Conservation (phyloP, 2,113 vertebrate species). For the Proteles cristata region DNA sequence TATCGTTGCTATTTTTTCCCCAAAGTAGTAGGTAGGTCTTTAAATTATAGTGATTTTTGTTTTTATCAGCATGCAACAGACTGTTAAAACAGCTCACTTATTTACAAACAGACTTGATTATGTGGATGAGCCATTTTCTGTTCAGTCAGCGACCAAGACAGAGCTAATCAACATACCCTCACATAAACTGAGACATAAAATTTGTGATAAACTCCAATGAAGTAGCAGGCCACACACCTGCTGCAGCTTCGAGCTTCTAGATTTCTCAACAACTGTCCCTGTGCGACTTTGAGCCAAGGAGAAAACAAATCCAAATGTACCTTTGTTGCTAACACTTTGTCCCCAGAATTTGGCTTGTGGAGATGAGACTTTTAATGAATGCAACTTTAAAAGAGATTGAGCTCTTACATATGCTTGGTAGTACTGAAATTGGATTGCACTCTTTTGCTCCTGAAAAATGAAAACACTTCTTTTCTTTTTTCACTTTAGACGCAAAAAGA, state of each 20-base stretch:
- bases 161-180: slow-evolving; percentile 75
- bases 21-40: neutral
- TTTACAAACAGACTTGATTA: slow-evolving; percentile 75
- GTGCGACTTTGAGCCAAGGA: slow-evolving; percentile 5
- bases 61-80: slow-evolving; percentile 40
- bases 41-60: slow-evolving; percentile 57
- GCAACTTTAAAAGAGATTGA: slow-evolving; percentile 3
- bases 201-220: slow-evolving; percentile 69
- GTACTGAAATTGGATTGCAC: neutral
- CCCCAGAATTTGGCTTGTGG: slow-evolving; percentile 37
- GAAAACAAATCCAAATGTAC: neutral
- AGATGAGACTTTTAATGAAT: slow-evolving; percentile 30
- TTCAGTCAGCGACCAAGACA: slow-evolving; percentile 74
- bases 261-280: slow-evolving; percentile 23
- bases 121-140: slow-evolving; percentile 74
- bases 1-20: neutral
- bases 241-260: neutral
- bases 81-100: slow-evolving; percentile 65
- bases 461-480: neutral
- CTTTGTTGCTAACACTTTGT: neutral
- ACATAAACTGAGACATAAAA: slow-evolving; percentile 75
- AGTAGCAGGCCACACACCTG: slow-evolving; percentile 68
- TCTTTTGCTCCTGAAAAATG: slow-evolving; percentile 20
- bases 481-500: neutral
- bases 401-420: neutral